phyloP scores from a whole-genome alignment of 2,113 vertebrate species.

The Turnix velox region DNA sequence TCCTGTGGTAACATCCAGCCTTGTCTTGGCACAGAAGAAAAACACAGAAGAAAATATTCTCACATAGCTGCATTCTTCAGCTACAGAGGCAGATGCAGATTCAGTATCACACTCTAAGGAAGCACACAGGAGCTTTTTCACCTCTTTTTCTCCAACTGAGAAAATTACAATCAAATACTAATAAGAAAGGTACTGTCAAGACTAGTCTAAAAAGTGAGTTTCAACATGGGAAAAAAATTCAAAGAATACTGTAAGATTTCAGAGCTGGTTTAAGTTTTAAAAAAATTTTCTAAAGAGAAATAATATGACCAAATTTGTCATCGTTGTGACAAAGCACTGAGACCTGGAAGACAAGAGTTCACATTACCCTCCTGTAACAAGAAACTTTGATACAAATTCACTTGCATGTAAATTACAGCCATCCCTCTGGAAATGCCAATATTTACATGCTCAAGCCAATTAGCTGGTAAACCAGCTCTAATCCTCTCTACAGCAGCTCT shows the following conservation, averaged over 20 bases:
- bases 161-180: background rate
- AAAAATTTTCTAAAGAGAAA: background rate
- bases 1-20: background rate
- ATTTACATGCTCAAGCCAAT: background rate
- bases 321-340: background rate
- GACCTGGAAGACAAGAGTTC: background rate
- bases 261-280: background rate
- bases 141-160: background rate
- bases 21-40: background rate
- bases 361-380: background rate
- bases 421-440: background rate
- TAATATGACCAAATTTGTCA: background rate
- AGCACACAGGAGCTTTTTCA: background rate
- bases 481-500: background rate
- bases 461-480: background rate
- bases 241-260: background rate
- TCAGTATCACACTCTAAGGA: background rate
- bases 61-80: background rate
- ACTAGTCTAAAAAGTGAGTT: background rate
- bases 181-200: background rate
- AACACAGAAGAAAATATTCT: background rate
- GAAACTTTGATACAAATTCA: background rate
- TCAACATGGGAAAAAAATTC: background rate
- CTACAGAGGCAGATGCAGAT: background rate
- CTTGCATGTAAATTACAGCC: background rate